These are phyloP conservation scores for Lycocorax pyrrhopterus DNA, from an alignment of 2,113 vertebrate genomes.

Conservation along the genomic window DNA sequence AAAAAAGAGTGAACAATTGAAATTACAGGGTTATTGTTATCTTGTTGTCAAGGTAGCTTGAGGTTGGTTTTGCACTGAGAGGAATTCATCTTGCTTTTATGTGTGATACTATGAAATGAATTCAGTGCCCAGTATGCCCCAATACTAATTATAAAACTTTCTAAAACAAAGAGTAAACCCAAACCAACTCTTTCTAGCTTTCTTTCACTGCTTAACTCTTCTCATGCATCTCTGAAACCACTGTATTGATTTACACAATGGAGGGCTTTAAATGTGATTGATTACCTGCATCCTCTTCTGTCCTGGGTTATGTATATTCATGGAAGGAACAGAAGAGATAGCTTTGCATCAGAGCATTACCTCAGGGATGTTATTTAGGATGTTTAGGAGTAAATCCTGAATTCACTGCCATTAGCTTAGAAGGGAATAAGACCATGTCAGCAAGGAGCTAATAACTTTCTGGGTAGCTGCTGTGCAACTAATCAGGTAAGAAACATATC, in stretches of 20 bases:
- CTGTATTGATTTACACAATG: background rate
- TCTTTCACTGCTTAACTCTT: slow-evolving; percentile 4
- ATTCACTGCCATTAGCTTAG: background rate
- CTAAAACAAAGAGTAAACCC: background rate
- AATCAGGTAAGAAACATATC: background rate
- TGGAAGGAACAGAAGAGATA: background rate
- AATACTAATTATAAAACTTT: slow-evolving; percentile 45
- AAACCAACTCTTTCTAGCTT: background rate
- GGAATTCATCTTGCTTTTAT: slow-evolving; percentile 67
- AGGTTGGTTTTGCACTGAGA: slow-evolving; percentile 66
- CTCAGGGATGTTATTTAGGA: background rate
- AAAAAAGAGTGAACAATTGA: slow-evolving; percentile 55
- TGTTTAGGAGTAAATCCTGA: background rate
- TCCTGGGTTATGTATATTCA: background rate
- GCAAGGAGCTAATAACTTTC: background rate
- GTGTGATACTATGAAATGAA: slow-evolving; percentile 68
- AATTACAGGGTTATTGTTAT: slow-evolving; percentile 72
- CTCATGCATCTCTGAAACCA: background rate
- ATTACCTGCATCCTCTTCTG: background rate
- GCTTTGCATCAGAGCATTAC: background rate
- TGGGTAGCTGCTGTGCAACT: background rate
- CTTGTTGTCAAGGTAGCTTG: slow-evolving; percentile 66
- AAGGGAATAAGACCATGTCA: background rate
- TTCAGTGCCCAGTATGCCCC: slow-evolving; percentile 37
- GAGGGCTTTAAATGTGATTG: background rate